phyloP scores from a whole-genome alignment of 2,888 invertebrate genomes.

The Helobdella robusta region DNA sequence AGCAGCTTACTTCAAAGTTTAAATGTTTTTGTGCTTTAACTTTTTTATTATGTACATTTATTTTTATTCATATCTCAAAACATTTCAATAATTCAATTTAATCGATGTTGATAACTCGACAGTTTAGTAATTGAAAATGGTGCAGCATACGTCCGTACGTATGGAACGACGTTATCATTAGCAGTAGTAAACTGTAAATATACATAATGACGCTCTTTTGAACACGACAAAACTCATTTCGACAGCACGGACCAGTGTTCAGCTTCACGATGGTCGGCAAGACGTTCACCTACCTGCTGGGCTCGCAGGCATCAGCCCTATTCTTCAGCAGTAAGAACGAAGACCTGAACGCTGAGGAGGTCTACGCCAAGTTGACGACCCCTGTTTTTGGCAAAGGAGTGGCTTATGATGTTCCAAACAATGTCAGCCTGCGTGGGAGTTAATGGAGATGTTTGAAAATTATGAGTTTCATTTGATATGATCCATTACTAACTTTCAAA shows the following conservation, averaged over 20 bases:
- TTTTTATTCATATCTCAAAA: too few relatives aligned
- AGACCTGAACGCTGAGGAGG: conserved; percentile 43
- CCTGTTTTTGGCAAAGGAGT: conserved; percentile 45
- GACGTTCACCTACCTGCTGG: conserved; percentile 43
- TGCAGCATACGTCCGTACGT: too few relatives aligned
- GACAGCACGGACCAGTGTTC: conserved; percentile 45
- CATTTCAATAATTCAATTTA: too few relatives aligned
- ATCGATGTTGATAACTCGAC: too few relatives aligned
- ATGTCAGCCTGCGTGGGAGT: conserved; percentile 31
- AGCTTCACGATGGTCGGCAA: conserved; percentile 45
- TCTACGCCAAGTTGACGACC: conserved; percentile 41
- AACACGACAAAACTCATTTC: too few relatives aligned
- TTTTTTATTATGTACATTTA: background rate
- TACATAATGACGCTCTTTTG: background rate
- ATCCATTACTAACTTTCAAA: too few relatives aligned
- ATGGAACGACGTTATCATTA: too few relatives aligned
- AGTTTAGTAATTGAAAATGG: too few relatives aligned
- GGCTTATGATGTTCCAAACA: conserved; percentile 42
- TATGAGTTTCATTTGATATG: too few relatives aligned
- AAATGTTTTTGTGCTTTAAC: background rate
- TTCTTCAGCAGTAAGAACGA: conserved; percentile 45
- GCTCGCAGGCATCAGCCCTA: conserved; percentile 39
- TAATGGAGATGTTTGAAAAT: too few relatives aligned
- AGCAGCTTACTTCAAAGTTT: conserved; percentile 41
- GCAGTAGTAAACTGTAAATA: too few relatives aligned